Evolutionary conservation across 2,888 invertebrate species (phyloP).

Genomic region (Blastobasis adustella): DNA sequence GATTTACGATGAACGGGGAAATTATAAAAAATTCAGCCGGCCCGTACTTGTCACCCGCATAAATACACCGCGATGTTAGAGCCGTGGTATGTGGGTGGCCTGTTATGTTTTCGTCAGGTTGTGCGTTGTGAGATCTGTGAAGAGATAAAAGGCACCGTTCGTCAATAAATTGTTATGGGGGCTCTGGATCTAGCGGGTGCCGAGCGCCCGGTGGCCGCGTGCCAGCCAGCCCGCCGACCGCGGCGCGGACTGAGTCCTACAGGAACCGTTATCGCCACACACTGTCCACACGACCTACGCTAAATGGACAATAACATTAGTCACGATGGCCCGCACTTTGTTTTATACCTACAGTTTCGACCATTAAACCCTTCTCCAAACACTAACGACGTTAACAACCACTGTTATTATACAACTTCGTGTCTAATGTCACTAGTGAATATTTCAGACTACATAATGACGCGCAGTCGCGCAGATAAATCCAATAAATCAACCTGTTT

Average conservation of each 20-base stretch:
- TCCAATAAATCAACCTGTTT: constrained; percentile 4
- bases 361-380: not conserved
- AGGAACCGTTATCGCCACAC: constrained; percentile 33
- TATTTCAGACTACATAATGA: not conserved
- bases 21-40: constrained; percentile 17
- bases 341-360: not conserved
- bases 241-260: constrained; percentile 22
- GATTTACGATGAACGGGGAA: constrained; percentile 15
- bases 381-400: not conserved
- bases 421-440: not conserved
- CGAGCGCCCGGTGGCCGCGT: constrained; percentile 40
- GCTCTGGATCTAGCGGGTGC: constrained; percentile 14
- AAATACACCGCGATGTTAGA: constrained; percentile 3
- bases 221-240: constrained; percentile 33
- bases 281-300: constrained; percentile 26
- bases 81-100: constrained; percentile 13
- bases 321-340: constrained; percentile 9
- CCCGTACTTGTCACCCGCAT: constrained; percentile 18
- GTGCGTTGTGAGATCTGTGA: not conserved
- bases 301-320: constrained; percentile 36
- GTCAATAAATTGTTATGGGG: constrained; percentile 10
- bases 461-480: not conserved
- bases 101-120: constrained; percentile 4
- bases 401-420: not conserved
- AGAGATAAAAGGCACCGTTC: constrained; percentile 1